Conservation (phyloP, 2,113 vertebrate genomes). For the Ailurus styani region DNA sequence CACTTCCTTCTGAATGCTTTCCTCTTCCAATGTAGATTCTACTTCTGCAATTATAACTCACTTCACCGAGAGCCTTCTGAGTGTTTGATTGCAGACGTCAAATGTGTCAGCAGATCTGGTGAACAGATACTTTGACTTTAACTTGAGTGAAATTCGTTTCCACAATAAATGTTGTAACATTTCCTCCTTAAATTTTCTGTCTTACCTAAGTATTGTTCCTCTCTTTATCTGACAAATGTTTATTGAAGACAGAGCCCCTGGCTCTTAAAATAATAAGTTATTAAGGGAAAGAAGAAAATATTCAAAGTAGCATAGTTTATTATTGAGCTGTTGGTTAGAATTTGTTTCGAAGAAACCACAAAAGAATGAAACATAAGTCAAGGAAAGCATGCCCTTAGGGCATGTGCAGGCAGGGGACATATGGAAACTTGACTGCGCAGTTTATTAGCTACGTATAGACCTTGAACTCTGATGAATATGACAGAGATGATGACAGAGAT, state of each 20-base stretch:
- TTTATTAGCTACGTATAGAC: rapidly evolving
- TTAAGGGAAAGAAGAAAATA: not conserved
- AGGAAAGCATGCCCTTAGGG: not conserved
- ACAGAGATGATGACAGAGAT: not conserved
- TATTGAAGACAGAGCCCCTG: not conserved
- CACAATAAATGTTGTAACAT: not conserved
- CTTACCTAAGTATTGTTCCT: not conserved
- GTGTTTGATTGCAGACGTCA: not conserved
- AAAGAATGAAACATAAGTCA: not conserved
- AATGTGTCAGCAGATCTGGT: not conserved
- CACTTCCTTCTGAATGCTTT: rapidly evolving
- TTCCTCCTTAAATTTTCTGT: not conserved
- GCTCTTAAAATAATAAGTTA: not conserved
- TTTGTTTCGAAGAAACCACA: not conserved
- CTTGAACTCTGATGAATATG: not conserved
- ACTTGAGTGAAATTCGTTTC: not conserved
- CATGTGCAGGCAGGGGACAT: rapidly evolving
- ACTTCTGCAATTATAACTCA: not conserved
- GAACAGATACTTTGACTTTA: not conserved
- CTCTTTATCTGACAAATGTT: not conserved
- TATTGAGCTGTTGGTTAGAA: not conserved
- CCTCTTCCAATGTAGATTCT: not conserved
- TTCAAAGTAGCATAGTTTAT: not conserved
- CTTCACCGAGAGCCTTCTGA: not conserved
- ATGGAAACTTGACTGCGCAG: rapidly evolving